These are phyloP conservation scores for Scylla paramamosain DNA, from an alignment of 1,140 invertebrate species.

Conservation along the genomic window DNA sequence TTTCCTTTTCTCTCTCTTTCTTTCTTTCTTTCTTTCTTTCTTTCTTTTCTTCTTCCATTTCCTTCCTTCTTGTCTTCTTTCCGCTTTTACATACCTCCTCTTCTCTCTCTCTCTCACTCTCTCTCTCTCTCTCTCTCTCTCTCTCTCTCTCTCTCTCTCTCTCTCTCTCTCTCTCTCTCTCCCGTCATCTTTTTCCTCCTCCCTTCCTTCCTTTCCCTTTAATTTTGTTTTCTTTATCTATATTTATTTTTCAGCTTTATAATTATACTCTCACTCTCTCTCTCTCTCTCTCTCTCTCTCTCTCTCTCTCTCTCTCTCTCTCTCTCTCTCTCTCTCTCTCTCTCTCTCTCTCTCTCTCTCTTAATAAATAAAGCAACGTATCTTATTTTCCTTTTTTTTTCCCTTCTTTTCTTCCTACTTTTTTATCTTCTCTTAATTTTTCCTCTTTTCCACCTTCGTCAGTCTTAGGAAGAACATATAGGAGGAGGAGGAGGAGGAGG, in stretches of 20 bases:
- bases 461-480: not conserved
- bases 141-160: not conserved
- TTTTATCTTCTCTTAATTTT: not conserved
- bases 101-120: not conserved
- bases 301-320: too few species aligned
- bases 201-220: constrained; percentile 6
- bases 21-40: not conserved
- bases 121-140: not conserved
- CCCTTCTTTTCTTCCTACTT: not conserved
- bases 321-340: not conserved
- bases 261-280: not conserved
- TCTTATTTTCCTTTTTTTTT: too few species aligned
- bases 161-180: not conserved
- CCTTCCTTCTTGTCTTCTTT: not conserved
- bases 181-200: not conserved
- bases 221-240: not conserved
- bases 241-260: not conserved
- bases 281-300: not conserved
- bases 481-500: too few species aligned
- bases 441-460: not conserved
- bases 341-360: not conserved
- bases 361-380: too few species aligned
- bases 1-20: constrained; percentile 15
- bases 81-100: not conserved
- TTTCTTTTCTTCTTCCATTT: not conserved